Percentiles rank a stretch among this genome's conserved stretches.
phyloP scores from a whole-genome alignment of 2,113 vertebrate species.

The Erythrolamprus reginae region DNA sequence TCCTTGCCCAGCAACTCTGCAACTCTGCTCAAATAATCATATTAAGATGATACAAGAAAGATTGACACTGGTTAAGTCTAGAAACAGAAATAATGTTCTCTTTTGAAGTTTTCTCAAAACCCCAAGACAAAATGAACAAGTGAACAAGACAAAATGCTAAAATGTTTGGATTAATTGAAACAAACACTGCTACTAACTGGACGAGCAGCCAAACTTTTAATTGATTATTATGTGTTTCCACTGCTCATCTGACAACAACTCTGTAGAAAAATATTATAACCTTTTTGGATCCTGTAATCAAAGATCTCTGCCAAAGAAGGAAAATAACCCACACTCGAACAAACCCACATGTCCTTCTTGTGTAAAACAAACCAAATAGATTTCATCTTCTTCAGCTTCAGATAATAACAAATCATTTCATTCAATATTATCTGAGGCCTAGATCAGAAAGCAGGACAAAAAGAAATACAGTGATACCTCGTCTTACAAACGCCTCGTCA shows the following conservation, averaged over 20 bases:
- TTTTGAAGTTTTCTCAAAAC: not conserved
- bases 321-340: not conserved
- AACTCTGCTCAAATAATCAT: not conserved
- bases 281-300: not conserved
- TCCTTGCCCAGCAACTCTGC: not conserved
- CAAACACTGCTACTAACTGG: not conserved
- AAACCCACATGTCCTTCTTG: not conserved
- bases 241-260: not conserved
- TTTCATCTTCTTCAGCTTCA: not conserved
- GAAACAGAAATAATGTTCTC: not conserved
- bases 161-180: not conserved
- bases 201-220: not conserved
- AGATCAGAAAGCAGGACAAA: not conserved
- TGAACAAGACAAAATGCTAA: not conserved
- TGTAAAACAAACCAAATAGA: not conserved
- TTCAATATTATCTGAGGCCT: not conserved
- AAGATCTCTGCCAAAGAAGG: not conserved
- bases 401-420: not conserved
- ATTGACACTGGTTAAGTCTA: not conserved
- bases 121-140: no score
- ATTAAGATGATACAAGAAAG: not conserved
- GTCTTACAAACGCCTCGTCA: no score
- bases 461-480: no score
- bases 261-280: not conserved
- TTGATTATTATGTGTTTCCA: not conserved